Percentiles rank a stretch among this genome's conserved stretches.
These are phyloP conservation scores for Syrista parreyssii DNA, from an alignment of 2,888 invertebrate genomes.

Conservation along the genomic window DNA sequence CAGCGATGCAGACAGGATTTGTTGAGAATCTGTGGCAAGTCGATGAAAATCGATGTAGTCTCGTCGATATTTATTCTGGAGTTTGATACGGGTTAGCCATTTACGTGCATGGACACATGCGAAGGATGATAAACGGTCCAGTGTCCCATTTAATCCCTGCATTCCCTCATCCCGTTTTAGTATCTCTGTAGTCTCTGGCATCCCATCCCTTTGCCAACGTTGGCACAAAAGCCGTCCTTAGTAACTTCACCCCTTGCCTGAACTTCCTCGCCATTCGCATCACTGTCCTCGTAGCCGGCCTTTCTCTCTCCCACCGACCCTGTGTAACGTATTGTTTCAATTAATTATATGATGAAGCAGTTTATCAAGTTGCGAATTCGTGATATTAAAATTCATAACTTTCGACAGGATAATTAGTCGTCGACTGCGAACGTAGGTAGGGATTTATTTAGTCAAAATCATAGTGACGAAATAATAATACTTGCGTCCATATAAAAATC, in stretches of 20 bases:
- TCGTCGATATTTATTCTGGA: background rate
- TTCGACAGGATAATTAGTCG: conserved; percentile 31
- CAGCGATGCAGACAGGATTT: background rate
- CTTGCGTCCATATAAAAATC: background rate
- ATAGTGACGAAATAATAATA: background rate
- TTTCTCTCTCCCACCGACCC: conserved; percentile 18
- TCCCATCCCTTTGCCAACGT: conserved; percentile 2
- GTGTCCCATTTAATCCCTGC: conserved; percentile 43
- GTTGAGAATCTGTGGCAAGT: background rate
- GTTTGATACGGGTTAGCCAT: conserved; percentile 13
- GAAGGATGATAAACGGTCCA: conserved; percentile 44
- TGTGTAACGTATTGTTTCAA: conserved; percentile 44
- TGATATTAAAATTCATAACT: conserved; percentile 39
- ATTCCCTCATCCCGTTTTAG: conserved; percentile 32
- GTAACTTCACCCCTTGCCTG: conserved; percentile 46
- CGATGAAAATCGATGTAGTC: background rate
- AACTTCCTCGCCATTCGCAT: conserved; percentile 19
- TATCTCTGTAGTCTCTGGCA: conserved; percentile 12
- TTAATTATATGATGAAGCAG: conserved; percentile 40
- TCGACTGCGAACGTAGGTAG: background rate
- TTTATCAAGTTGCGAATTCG: conserved; percentile 38
- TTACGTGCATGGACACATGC: conserved; percentile 21
- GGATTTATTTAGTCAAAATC: background rate
- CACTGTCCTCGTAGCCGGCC: background rate
- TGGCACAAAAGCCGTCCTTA: conserved; percentile 55